Percentiles rank a stretch among this genome's conserved stretches.
These are phyloP conservation scores for Heteropelma amictum DNA, from an alignment of 2,888 invertebrate genomes.

Conservation along the genomic window DNA sequence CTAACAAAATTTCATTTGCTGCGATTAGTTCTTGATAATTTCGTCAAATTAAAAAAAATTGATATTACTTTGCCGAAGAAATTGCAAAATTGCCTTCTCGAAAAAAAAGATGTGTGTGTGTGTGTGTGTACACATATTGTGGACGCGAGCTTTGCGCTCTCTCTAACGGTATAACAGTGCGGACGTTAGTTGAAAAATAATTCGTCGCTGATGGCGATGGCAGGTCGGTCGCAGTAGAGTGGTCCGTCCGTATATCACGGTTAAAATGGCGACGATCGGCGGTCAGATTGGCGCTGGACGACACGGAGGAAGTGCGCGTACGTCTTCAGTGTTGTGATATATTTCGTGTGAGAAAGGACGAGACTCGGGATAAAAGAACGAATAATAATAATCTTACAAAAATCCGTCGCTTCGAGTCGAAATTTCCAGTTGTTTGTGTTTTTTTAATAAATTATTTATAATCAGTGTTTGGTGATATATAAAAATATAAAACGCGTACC, in stretches of 20 bases:
- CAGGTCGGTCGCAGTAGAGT: constrained; percentile 19
- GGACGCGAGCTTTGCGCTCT: not conserved
- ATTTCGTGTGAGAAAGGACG: constrained; percentile 23
- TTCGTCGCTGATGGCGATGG: constrained; percentile 8
- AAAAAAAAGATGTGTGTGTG: too few species aligned
- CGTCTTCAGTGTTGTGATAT: constrained; percentile 45
- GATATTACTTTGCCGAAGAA: too few species aligned
- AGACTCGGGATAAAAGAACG: not conserved
- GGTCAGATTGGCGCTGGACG: constrained; percentile 69
- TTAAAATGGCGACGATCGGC: constrained; percentile 76
- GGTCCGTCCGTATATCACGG: constrained; percentile 39
- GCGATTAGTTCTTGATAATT: too few species aligned
- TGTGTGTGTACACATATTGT: not conserved
- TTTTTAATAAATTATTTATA: constrained; percentile 6
- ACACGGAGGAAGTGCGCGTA: constrained; percentile 59
- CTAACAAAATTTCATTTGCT: too few species aligned
- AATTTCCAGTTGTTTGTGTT: not conserved
- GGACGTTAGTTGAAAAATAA: not conserved
- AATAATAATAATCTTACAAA: not conserved
- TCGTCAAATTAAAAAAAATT: too few species aligned
- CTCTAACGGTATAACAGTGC: not conserved
- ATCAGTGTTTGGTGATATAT: not conserved
- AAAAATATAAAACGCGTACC: not conserved
- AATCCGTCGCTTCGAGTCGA: not conserved
- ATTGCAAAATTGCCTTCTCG: too few species aligned